Evolutionary conservation across 2,888 invertebrate genomes (phyloP), one percentile per base, ranked within the genome.

Genomic region (Morpho achilles): DNA sequence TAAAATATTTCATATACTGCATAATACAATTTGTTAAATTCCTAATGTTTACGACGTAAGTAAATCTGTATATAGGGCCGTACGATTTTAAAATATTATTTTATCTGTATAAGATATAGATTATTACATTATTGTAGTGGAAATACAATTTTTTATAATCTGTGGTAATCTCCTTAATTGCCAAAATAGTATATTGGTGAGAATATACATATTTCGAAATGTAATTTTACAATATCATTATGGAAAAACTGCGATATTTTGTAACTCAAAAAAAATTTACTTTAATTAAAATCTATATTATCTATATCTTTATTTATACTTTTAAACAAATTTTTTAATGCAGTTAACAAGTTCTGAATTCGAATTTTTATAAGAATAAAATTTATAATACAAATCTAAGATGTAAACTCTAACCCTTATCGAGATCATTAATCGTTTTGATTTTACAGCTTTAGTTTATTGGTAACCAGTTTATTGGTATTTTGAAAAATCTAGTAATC

Each of bases 121-220:
- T 60, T 60, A 63, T 57, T 60, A 53, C 61, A 56, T 44, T 61
- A 61, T 58, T 53, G 57, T 58, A 64, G 72, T 68, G 66, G 67
- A 72, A 47, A 70, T 71, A 64, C 71, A 55, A 51, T 60, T 56
- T 73, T 16, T 76, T 73, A 76, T 81, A 77, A 79, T 77, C 88
- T 90, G 89, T 90, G 89, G 87, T 88, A 84, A 85, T 90, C 89
- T 89, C 89, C 89, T 77, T 88, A 87, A 87, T 87, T 89, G 89
- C 89, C 89, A 90, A 90, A 89, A 87, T 89, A 87, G 82, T 79
- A 69, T 80, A 76, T 61, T 52, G 54, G 9, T 56, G 52, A 56
- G 22, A 43, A 51, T 59, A 61, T 58, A 63, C 56, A 58, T 59
- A 50, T 59, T 61, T 61, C 49, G 45, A 43, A 61, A 47, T 61